Evolutionary conservation across 2,888 invertebrate species (phyloP), one percentile per base, ranked within the genome.

Genomic region (Gari tellinella): DNA sequence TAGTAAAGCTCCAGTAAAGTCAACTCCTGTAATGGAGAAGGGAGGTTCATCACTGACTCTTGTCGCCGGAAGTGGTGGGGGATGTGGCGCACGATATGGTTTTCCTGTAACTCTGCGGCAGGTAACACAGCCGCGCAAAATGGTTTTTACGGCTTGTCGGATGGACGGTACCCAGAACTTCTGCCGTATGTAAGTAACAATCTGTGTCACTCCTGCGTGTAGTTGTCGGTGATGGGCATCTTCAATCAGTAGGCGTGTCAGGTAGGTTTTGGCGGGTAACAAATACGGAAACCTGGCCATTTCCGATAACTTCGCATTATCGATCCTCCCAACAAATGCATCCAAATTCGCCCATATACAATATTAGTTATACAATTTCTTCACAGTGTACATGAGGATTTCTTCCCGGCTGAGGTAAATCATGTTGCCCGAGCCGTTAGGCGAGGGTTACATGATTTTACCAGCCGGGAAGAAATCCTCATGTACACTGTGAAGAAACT

Each of bases 11-110:
- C 72, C 77, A 1, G 68, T 66, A 38, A 69, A 73, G 43, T 73
- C 73, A 14, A 67, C 60, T 19, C 64, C 78, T 37, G 78, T 74
- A 7, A 74, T 51, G 14, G 57, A 45, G 40, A 75, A 75, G 2
- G 72, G 78, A 26, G 19, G 40, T 8, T 25, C 48, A 21, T 52
- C 60, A 14, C 31, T 17, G 21, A 68, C 53, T 51, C 77, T 43
- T 21, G 41, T 31, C 17, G 41, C 43, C n/a, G 72, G 73, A 46
- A 73, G 46, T 21, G 68, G 65, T 23, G 69, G 65, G 37, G 57
- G 61, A 15, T 53, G 58, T 17, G 69, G 65, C 38, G 56, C 43
- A 4, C 19, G 1, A 45, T 73, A 77, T 23, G 72, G 46, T 51
- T 25, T 48, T 7, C 74, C 74, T 23, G 17, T 48, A 10, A 76